These are phyloP conservation scores for Nibea albiflora DNA, from an alignment of 2,113 vertebrate species.

Conservation along the genomic window DNA sequence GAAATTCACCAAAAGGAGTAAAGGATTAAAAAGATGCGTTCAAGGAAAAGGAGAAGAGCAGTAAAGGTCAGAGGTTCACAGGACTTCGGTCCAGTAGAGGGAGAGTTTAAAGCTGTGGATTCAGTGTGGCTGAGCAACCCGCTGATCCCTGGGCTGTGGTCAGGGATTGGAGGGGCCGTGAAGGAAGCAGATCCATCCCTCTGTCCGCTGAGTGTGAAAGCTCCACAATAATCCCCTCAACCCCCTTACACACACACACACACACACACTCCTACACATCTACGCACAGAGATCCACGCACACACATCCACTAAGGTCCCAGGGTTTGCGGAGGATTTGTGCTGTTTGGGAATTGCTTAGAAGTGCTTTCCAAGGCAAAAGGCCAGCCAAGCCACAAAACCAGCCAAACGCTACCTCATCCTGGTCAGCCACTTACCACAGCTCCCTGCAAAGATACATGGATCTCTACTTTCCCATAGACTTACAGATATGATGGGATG, in stretches of 20 bases:
- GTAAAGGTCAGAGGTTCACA: slow-evolving; percentile 71
- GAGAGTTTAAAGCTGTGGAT: slow-evolving; percentile 72
- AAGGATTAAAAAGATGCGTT: slow-evolving; percentile 49
- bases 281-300: slow-evolving; percentile 24
- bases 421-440: slow-evolving; percentile 57
- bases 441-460: slow-evolving; percentile 41
- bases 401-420: slow-evolving; percentile 48
- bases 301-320: slow-evolving; percentile 47
- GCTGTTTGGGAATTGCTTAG: slow-evolving; percentile 79
- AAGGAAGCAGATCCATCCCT: slow-evolving; percentile 72
- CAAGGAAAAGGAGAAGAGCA: slow-evolving; percentile 47
- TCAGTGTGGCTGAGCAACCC: slow-evolving; percentile 70
- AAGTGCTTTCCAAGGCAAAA: slow-evolving; percentile 78
- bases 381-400: slow-evolving; percentile 61
- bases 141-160: slow-evolving; percentile 71
- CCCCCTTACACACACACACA: slow-evolving; percentile 43
- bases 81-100: slow-evolving; percentile 47
- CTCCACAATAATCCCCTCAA: slow-evolving; percentile 75
- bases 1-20: slow-evolving; percentile 37
- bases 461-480: slow-evolving; percentile 11
- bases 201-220: slow-evolving; percentile 78
- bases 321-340: slow-evolving; percentile 77
- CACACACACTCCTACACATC: slow-evolving; percentile 32
- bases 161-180: slow-evolving; percentile 66
- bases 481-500: slow-evolving; percentile 11